Evolutionary conservation across 2,888 invertebrate genomes (phyloP), one percentile per base, ranked within the genome.

Genomic region (Ophioninae sp.): DNA sequence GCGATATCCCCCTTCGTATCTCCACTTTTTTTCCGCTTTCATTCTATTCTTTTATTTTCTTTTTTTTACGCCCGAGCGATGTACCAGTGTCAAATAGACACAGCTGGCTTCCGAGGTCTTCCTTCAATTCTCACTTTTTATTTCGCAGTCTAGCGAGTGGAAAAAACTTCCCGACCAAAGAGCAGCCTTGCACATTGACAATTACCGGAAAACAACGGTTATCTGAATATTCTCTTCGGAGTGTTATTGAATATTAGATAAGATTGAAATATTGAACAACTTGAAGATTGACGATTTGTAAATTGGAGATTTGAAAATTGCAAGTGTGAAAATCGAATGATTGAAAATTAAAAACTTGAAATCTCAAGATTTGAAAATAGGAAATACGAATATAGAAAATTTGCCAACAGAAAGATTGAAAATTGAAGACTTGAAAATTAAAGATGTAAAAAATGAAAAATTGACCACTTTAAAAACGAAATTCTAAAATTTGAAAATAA

Each of bases 41-140:
- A 13, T 37, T 56, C 20, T 56, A 41, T 59, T 56, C 68, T 20
- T 41, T 30, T 7, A n/a, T n/a, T 41, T 64, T 64, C n/a, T 6
- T 3, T 8, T 30, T 30, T 30, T 30, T 30, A 30, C 30, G 30
- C 30, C 41, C 59, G 68, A 68, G 41, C 68, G 39, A 56, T 44
- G 68, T 56, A 61, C 56, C 37, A 13, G 37, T 59, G 79, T 21
- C 57, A 59, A 61, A 75, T 65, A 77, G 69, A 70, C 70, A 76
- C 81, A 70, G 64, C 41, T 81, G 75, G 56, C 74, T 80, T 65
- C 72, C 41, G 44, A 56, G 30, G 65, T 41, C 41, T 50, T 50
- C 50, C 17, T 79, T 57, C 13, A 41, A 17, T 80, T 62, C 44
- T 20, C 21, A 17, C 59, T 81, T 64, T 62, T 83, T 76, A 70